These are phyloP conservation scores for Tretioscincus oriximinensis DNA, from an alignment of 2,113 vertebrate genomes.

Conservation along the genomic window DNA sequence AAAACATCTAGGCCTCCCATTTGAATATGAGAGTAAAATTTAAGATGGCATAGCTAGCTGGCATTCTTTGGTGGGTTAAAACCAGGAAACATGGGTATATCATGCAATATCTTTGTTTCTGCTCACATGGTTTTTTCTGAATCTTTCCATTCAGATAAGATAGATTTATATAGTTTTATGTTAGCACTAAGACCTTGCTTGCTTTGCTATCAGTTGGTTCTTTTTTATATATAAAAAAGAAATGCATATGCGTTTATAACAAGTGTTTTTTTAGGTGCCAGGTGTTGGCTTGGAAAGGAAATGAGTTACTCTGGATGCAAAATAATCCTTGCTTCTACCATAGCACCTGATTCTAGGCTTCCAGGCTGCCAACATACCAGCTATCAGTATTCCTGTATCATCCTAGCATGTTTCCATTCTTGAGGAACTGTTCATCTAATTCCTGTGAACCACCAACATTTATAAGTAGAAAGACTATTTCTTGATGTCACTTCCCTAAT, in stretches of 20 bases:
- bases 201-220: neutral
- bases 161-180: neutral
- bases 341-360: neutral
- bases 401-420: neutral
- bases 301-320: neutral
- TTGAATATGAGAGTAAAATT: constrained; percentile 20
- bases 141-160: neutral
- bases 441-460: neutral
- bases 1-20: neutral
- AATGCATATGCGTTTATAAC: neutral
- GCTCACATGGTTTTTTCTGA: constrained; percentile 33
- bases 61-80: constrained; percentile 23
- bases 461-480: neutral
- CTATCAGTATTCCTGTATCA: neutral
- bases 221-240: neutral
- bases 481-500: neutral
- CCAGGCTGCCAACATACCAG: neutral
- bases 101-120: constrained; percentile 16
- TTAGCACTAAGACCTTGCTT: neutral
- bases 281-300: neutral
- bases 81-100: neutral
- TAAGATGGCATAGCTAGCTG: rapidly evolving
- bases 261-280: neutral
- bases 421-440: neutral
- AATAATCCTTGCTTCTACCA: neutral